Evolutionary conservation across 2,888 invertebrate species (phyloP), one percentile per base, ranked within the genome.

Genomic region (Prosapia bicincta): DNA sequence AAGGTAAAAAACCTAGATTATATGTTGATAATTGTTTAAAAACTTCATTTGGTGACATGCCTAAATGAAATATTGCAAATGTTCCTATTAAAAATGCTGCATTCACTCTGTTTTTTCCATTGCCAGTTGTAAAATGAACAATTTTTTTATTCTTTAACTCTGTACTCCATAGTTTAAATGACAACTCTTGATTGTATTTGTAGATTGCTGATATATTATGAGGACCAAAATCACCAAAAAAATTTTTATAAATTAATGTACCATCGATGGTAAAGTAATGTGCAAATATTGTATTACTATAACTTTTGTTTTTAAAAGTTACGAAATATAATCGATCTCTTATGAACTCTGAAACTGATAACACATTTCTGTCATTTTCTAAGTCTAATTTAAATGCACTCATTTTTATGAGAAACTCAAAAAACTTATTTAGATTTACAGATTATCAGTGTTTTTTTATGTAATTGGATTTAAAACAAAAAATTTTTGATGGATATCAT

Each of bases 181-280:
- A 20, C 7, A 54, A 54, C 67, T 10, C 0, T 30, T 30, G 82
- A 90, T 90, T n/a, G 85, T 89, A 91, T 85, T 94, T 92, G 87
- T 96, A 98, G 78, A 99, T 86, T 88, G 96, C 95, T 80, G 95
- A 95, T 82, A 99, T 89, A 87, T 98, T 98, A 79, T 98, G 88
- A 0, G 99, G 99, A 0, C 99, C 99, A 86, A 99, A 99, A 86
- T 99, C 99, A 81, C 93, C 91, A 86, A 96, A 98, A 85, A 97
- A 97, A 84, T 93, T 96, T 84, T 96, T 95, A 87, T 98, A 98
- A 68, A 94, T 90, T 79, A 96, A 89, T 83, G 96, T 94, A 83
- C 94, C 92, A 85, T 98, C 97, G 74, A 94, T 92, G 83, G 90
- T 91, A 84, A 98, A 97, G 84, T 95, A 97, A 84, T 95, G 94